Percentiles rank a stretch among this genome's conserved stretches.
Conservation (phyloP, 53 echinoderm and acorn worm species). For the Crossaster papposus region DNA sequence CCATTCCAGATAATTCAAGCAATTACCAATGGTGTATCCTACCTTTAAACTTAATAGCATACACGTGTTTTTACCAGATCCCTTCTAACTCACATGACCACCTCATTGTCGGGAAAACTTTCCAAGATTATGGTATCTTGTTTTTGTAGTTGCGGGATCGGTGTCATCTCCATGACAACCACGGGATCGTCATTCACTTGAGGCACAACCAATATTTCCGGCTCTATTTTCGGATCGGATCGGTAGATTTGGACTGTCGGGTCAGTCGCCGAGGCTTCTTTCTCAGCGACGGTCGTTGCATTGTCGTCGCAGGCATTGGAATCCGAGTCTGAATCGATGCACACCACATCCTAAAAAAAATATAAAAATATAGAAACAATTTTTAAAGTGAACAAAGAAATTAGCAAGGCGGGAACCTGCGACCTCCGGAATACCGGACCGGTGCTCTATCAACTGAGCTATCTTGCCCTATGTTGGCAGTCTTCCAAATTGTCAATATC, state of each 20-base stretch:
- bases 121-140: conserved; percentile 20
- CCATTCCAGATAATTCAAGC: too few relatives aligned
- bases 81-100: conserved; percentile 32
- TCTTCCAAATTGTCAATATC: too few relatives aligned
- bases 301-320: neutral
- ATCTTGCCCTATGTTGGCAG: too few relatives aligned
- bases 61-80: neutral
- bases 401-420: too few relatives aligned
- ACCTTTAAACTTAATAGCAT: too few relatives aligned
- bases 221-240: neutral
- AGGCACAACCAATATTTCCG: neutral
- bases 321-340: conserved; percentile 36
- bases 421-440: too few relatives aligned
- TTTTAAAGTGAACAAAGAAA: too few relatives aligned
- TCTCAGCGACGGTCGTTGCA: neutral
- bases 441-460: too few relatives aligned
- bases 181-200: neutral
- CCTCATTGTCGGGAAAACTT: conserved; percentile 36
- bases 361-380: too few relatives aligned
- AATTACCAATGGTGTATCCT: too few relatives aligned
- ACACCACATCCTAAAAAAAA: conserved; percentile 12
- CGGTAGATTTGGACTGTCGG: neutral
- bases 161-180: conserved; percentile 1
- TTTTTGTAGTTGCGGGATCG: neutral
- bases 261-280: conserved; percentile 6